Evolutionary conservation across 35 echinoderm and acorn worm genomes (phyloP).

Genomic region (Lytechinus variegatus): DNA sequence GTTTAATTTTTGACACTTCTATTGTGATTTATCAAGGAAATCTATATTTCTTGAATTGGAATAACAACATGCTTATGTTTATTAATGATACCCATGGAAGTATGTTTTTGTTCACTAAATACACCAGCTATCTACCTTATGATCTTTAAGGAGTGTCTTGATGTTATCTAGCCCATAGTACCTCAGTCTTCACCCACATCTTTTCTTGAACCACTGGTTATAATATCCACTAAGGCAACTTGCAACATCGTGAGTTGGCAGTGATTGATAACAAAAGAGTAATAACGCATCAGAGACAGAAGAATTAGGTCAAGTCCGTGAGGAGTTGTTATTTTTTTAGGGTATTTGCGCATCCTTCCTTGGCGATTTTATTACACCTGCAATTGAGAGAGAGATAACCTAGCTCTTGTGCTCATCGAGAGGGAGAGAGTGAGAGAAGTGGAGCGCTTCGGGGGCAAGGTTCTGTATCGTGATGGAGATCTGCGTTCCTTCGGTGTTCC

Average conservation of each 20-base stretch:
- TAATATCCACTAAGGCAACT: not conserved
- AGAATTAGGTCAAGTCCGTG: not conserved
- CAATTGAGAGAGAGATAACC: not conserved
- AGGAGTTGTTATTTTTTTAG: not conserved
- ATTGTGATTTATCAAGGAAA: too few species aligned
- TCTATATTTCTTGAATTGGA: too few species aligned
- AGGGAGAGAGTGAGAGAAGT: not conserved
- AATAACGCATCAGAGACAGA: not conserved
- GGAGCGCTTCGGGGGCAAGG: not conserved
- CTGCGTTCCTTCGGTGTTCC: slow-evolving; percentile 1
- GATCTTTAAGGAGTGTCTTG: not conserved
- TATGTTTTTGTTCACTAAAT: not conserved
- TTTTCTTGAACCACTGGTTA: not conserved
- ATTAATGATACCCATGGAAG: not conserved
- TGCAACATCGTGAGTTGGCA: not conserved
- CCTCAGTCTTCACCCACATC: not conserved
- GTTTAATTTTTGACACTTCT: too few species aligned
- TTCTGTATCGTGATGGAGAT: not conserved
- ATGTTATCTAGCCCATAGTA: not conserved
- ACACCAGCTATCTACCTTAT: not conserved
- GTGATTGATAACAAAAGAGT: not conserved
- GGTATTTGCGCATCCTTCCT: not conserved
- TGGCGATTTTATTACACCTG: not conserved
- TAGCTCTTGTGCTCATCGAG: not conserved
- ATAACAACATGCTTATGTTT: too few species aligned